Percentiles rank a stretch among this genome's conserved stretches.
These are phyloP conservation scores for Epizoanthus stellaris DNA, from an alignment of 92 coral and sea anemone species.

Conservation along the genomic window DNA sequence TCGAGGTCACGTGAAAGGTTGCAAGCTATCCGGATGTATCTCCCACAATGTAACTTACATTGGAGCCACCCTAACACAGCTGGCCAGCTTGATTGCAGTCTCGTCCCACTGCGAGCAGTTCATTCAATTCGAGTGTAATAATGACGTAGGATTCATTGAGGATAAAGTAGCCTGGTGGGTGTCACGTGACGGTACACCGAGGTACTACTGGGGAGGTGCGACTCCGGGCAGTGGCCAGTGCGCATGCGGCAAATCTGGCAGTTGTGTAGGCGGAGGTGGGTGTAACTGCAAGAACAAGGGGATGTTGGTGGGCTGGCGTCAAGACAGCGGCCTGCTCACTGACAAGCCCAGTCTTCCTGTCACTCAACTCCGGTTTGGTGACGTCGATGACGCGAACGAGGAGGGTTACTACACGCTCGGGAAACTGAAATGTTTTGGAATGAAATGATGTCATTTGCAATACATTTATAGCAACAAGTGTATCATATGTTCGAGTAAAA, in stretches of 20 bases:
- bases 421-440: conserved; percentile 33
- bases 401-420: conserved; percentile 39
- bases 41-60: conserved; percentile 9
- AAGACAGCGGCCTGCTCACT: conserved; percentile 25
- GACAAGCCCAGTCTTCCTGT: conserved; percentile 35
- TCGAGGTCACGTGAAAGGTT: conserved; percentile 35
- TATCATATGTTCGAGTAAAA: too few species aligned
- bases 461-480: too few species aligned
- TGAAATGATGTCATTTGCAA: too few species aligned
- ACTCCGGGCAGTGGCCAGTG: conserved; percentile 5
- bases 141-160: not conserved
- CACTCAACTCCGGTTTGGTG: conserved; percentile 35
- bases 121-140: conserved; percentile 28
- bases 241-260: not conserved
- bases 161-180: not conserved
- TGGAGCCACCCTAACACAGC: conserved; percentile 27
- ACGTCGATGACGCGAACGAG: not conserved
- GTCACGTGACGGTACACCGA: not conserved
- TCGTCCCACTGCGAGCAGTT: conserved; percentile 34
- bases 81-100: not conserved
- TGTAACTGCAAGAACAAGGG: conserved; percentile 25
- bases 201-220: conserved; percentile 17
- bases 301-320: not conserved
- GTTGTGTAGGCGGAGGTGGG: conserved; percentile 2
- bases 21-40: not conserved